Base-by-base conservation (phyloP, 2,888 invertebrate genomes). In the Apodemia mormo region DNA sequence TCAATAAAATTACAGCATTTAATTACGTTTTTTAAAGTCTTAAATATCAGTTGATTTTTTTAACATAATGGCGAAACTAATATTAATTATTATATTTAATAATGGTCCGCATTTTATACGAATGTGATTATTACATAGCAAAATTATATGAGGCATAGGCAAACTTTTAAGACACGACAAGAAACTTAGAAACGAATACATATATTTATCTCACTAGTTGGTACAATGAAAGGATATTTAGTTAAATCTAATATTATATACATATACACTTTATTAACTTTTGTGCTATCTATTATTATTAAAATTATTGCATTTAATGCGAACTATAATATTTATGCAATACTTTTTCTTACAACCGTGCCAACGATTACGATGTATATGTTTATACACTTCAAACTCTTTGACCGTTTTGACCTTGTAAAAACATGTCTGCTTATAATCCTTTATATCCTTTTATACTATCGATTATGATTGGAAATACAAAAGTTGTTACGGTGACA, bases 251-350 rank as follows among this genome's bases (percentile, higher is more conserved):
- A 82, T 83, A 77, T 82, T 61, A 82, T 85, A 82, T 84, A 84
- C 80, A 86, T 81, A 80, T 80, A 83, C 75, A 79, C 80, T 77
- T 82, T 77, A 71, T 76, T 79, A 81, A 77, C 76, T 73, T 74
- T 77, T 78, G 87, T 87, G 88, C 86, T 87, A 87, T 83, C 85
- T 87, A 86, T 78, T 78, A 77, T 79, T 76, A 49, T 49, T 76
- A 78, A 77, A 75, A 77, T 84, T 84, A 85, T 87, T 89, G 90
- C 90, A 90, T 90, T 88, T 85, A 73, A 90, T 90, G 61, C 61
- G 14, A 61, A 61, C 61, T 61, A 61, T 61, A 61, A 49, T 49
- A 49, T 12, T 12, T 61, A 30, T 33, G 61, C 61, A 30, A 33
- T 61, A 30, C 30, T 58, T 4, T 61, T 29, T 33, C 33, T 30